Evolutionary conservation across 2,797 vertebrate genomes (phyloP), one percentile per base, ranked within the genome.

Genomic region (Anguilla obscura): DNA sequence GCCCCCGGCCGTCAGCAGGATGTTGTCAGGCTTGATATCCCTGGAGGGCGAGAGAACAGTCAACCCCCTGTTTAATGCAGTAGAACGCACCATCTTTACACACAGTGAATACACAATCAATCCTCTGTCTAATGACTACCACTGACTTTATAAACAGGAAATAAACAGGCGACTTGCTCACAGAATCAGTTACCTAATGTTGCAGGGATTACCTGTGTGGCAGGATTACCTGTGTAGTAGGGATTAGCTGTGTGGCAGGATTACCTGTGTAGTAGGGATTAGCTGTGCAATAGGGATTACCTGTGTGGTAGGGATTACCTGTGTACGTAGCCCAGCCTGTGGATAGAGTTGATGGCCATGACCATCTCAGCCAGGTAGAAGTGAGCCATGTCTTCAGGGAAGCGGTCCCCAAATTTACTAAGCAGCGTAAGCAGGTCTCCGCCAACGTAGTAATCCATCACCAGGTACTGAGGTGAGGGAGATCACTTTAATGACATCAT

Each of bases 1-100:
- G 84, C 97, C 97, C 0, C 95, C 94, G 12, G 92, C 95, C 86
- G 96, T 97, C 88, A 98, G 94, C 45, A 97, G 93, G 91, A 98
- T 96, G 90, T 98, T 98, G 91, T 98, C 97, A 0, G 97, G 97
- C 45, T 98, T 98, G 89, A 98, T 96, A 92, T 98, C 97, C 93
- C 97, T 98, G n/a, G 63, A 69, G 63, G n/a, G 87, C 14, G 69
- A 33, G 30, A 12, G 27, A 30, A 36, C 69, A 74, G 69, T 74
- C 69, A 74, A 63, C 14, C 60, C 58, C 50, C 50, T 1, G 50
- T 52, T 8, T 52, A 52, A 10, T 45, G 0, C 40, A 0, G 3
- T 52, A 52, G 50, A 8, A 8, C 9, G 1, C 7, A 12, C 50
- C 50, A 52, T 52, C 50, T 52, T 58, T 58, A 27, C 24, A 69